Evolutionary conservation across 2,113 vertebrate genomes (phyloP).

Genomic region (Garra rufa): DNA sequence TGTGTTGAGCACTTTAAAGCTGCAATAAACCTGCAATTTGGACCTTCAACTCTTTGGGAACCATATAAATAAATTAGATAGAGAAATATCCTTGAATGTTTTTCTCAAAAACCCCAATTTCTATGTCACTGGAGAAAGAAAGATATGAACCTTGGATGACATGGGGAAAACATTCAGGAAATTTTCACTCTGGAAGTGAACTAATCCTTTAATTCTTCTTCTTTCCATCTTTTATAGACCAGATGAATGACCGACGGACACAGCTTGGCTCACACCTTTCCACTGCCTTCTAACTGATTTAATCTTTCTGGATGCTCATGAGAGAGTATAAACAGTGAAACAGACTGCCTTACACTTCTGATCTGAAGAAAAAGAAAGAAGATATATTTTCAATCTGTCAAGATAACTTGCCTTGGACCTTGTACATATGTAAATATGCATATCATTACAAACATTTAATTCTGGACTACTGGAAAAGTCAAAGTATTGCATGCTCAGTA

Average conservation of each 20-base stretch:
- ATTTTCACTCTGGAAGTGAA: too few species aligned
- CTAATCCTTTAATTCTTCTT: not conserved
- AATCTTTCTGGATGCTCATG: not conserved
- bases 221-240: slow-evolving; percentile 4
- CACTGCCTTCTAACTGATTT: slow-evolving; percentile 11
- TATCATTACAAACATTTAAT: slow-evolving; percentile 21
- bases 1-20: too few species aligned
- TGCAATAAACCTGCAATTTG: too few species aligned
- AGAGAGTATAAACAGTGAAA: not conserved
- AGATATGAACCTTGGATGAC: too few species aligned
- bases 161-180: too few species aligned
- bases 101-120: too few species aligned
- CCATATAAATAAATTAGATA: too few species aligned
- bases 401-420: not conserved
- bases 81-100: too few species aligned
- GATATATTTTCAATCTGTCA: not conserved
- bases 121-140: too few species aligned
- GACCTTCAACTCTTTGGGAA: too few species aligned
- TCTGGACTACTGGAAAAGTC: slow-evolving; percentile 28
- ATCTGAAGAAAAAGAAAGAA: not conserved
- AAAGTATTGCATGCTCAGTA: slow-evolving; percentile 1
- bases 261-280: not conserved
- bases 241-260: slow-evolving; percentile 4
- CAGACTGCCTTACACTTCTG: not conserved
- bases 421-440: slow-evolving; percentile 38